These are phyloP conservation scores for Acrobeloides nanus DNA, from an alignment of 2,888 invertebrate genomes.

Conservation along the genomic window DNA sequence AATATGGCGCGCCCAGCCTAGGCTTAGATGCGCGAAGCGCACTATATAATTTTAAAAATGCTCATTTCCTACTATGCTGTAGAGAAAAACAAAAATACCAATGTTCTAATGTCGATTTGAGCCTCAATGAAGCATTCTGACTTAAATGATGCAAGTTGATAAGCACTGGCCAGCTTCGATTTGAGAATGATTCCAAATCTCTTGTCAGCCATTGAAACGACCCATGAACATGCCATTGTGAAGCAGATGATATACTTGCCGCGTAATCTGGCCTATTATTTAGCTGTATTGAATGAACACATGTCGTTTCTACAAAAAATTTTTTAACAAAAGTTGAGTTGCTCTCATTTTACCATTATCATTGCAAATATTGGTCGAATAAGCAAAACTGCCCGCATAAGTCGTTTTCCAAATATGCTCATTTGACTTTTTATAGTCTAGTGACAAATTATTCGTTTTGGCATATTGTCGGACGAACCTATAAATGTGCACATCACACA, in stretches of 20 bases:
- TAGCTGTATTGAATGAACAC: slow-evolving; percentile 47
- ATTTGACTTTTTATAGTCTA: slow-evolving; percentile 26
- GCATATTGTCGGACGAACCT: slow-evolving; percentile 39
- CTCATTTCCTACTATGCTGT: no score
- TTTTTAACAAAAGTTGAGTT: no score
- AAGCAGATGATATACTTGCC: slow-evolving; percentile 13
- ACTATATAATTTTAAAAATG: no score
- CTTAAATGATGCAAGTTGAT: slow-evolving; percentile 31
- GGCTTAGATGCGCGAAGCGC: no score
- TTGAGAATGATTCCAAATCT: slow-evolving; percentile 17
- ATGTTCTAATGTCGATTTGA: no score
- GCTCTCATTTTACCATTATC: slow-evolving; percentile 26
- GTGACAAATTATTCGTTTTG: slow-evolving; percentile 23
- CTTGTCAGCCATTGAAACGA: slow-evolving; percentile 26
- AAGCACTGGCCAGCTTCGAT: slow-evolving; percentile 24
- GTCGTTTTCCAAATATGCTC: slow-evolving; percentile 29
- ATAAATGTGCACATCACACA: no score
- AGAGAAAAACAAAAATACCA: no score
- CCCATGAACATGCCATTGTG: slow-evolving; percentile 21
- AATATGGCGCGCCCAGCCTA: no score
- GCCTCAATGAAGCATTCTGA: no score
- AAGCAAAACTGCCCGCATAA: slow-evolving; percentile 42
- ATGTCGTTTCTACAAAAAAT: slow-evolving; percentile 28
- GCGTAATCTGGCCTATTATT: slow-evolving; percentile 51
- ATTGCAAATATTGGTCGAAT: slow-evolving; percentile 39